A percentile compares a stretch with the other conserved stretches of the same genome.
phyloP scores from a whole-genome alignment of 1,140 invertebrate species.

The Drosophila baimaii region DNA sequence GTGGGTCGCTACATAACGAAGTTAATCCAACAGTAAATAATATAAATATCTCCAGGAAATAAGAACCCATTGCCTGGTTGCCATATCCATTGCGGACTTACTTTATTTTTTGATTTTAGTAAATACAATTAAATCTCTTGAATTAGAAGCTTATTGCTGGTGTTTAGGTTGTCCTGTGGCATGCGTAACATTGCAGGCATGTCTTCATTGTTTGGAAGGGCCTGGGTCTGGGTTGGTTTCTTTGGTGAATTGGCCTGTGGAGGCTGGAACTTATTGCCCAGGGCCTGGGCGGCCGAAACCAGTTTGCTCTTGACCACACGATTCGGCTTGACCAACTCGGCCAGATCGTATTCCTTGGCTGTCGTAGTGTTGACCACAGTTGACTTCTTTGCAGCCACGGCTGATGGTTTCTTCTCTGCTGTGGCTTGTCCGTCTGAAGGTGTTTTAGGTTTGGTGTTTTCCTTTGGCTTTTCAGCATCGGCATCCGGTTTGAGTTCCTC shows the following conservation, averaged over 20 bases:
- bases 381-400: conserved; percentile 5
- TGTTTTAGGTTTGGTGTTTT: neutral
- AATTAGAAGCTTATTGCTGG: conserved; percentile 62
- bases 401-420: neutral
- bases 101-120: neutral
- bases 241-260: neutral
- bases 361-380: neutral
- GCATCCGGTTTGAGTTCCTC: conserved; percentile 47
- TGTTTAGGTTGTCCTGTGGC: conserved; percentile 32
- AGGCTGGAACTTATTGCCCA: conserved; percentile 50
- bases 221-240: neutral
- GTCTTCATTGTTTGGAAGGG: conserved; percentile 13
- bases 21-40: conserved; percentile 22
- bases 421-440: neutral
- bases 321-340: conserved; percentile 78
- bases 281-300: conserved; percentile 59
- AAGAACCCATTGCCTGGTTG: neutral
- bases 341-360: conserved; percentile 70
- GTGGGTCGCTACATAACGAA: conserved; percentile 62
- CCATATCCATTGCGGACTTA: neutral
- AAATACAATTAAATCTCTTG: conserved; percentile 48
- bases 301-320: conserved; percentile 77
- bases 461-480: conserved; percentile 1
- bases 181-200: conserved; percentile 33
- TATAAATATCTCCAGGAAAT: neutral